phyloP scores from a whole-genome alignment of 2,888 invertebrate genomes.

The Sphinx pinastri region DNA sequence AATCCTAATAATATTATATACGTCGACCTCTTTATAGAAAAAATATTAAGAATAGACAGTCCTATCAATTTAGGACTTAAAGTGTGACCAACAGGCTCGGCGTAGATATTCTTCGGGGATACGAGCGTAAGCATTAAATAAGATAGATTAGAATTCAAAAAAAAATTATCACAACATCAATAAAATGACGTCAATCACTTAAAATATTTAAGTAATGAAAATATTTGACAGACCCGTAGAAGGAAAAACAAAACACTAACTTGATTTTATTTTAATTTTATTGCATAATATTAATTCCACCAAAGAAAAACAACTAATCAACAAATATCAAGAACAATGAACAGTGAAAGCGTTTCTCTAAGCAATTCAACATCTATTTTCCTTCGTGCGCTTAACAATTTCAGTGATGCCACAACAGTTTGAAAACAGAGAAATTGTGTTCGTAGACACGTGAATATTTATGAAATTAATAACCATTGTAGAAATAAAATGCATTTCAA shows the following conservation, averaged over 20 bases:
- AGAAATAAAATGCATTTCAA: slow-evolving; percentile 16
- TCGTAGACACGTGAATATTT: not conserved
- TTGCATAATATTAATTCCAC: slow-evolving; percentile 70
- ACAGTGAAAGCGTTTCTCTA: slow-evolving; percentile 50
- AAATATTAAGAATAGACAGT: too few relatives aligned
- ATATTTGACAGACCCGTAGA: not conserved
- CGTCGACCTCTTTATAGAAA: too few relatives aligned
- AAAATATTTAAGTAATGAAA: not conserved
- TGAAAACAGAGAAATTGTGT: not conserved
- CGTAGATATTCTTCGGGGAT: too few relatives aligned
- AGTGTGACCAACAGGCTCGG: too few relatives aligned
- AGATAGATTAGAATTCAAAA: too few relatives aligned
- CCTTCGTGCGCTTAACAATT: slow-evolving; percentile 23
- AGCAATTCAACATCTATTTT: slow-evolving; percentile 26
- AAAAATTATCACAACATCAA: not conserved
- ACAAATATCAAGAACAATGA: slow-evolving; percentile 57
- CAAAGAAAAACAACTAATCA: slow-evolving; percentile 60
- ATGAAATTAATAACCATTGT: not conserved
- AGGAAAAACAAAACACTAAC: slow-evolving; percentile 34
- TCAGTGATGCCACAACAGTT: slow-evolving; percentile 21
- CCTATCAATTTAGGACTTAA: too few relatives aligned
- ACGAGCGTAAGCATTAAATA: too few relatives aligned
- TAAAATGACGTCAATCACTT: not conserved
- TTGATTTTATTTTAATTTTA: slow-evolving; percentile 60
- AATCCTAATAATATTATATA: too few relatives aligned